Evolutionary conservation across 1,140 invertebrate species (phyloP).

Genomic region (Sycobia sp.): DNA sequence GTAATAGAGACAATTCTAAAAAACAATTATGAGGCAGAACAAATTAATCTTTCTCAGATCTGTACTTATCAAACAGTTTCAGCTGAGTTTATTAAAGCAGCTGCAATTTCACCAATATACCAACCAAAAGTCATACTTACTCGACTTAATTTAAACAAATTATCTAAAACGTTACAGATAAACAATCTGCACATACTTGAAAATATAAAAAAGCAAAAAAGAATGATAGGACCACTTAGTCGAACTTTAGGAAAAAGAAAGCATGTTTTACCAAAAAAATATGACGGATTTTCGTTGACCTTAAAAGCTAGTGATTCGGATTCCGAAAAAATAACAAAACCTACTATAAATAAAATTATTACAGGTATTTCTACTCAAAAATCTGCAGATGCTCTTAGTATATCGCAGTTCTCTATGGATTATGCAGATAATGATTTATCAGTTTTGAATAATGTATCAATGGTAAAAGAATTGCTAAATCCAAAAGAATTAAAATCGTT

Average conservation of each 20-base stretch:
- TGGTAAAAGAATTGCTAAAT: too few relatives aligned
- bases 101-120: slow-evolving; percentile 45
- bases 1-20: slow-evolving; percentile 53
- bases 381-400: too few relatives aligned
- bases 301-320: background rate
- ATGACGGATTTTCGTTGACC: slow-evolving; percentile 2
- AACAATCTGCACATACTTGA: slow-evolving; percentile 21
- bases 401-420: background rate
- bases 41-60: background rate
- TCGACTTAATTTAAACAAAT: slow-evolving; percentile 41
- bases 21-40: slow-evolving; percentile 49
- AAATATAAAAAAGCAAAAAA: slow-evolving; percentile 2
- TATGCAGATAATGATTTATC: background rate
- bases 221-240: slow-evolving; percentile 22
- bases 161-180: slow-evolving; percentile 14
- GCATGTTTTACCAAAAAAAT: slow-evolving; percentile 19
- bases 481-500: too few relatives aligned
- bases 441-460: too few relatives aligned
- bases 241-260: slow-evolving; percentile 19
- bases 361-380: too few relatives aligned
- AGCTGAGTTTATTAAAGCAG: slow-evolving; percentile 43
- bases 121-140: slow-evolving; percentile 52
- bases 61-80: slow-evolving; percentile 40
- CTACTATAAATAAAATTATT: too few relatives aligned
- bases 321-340: too few relatives aligned